Base-by-base conservation (phyloP, 2,113 vertebrate species). In the Castor canadensis region DNA sequence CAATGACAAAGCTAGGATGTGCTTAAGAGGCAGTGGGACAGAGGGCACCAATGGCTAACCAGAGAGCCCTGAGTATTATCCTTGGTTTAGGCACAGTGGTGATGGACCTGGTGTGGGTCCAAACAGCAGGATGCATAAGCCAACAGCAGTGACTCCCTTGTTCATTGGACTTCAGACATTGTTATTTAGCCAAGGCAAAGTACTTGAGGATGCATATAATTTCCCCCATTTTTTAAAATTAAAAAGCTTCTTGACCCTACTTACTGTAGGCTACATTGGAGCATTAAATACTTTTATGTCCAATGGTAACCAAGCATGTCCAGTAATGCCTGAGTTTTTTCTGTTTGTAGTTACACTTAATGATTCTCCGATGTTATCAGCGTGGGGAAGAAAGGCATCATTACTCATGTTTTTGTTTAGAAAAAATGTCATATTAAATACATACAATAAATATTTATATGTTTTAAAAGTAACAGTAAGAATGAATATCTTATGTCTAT, bases 161-260 rank as follows among this genome's bases (percentile, higher is more conserved):
- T 86, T 83, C 64, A 38, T 87, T 76, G 1, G 3, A 62, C 2
- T 47, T 9, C 5, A 92, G 32, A 16, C 77, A 30, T 87, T 71
- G 69, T 77, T 58, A 20, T 79, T 72, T 47, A 94, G 40, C 17
- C 66, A 73, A 67, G 80, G 17, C 19, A 47, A 38, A 56, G 0
- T 43, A 77, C 43, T 73, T 49, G 58, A 54, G 12, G 38, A 9
- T 77, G 56, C 2, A 40, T 47, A 80, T 8, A 9, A 43, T 69
- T 87, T 58, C 56, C 16, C 76, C 9, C 7, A 47, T 38, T 52
- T 79, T 82, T 12, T 11, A 49, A 92, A 90, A 56, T 62, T 75
- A 87, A 96, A 91, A 85, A 77, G 77, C 64, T 45, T 84, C 3
- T 91, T 95, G n/a, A 5, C 6, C 40, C 6, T n/a, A n/a, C n/a